These are phyloP conservation scores for Poeciliopsis infans DNA, from an alignment of 2,797 vertebrate species.

Conservation along the genomic window DNA sequence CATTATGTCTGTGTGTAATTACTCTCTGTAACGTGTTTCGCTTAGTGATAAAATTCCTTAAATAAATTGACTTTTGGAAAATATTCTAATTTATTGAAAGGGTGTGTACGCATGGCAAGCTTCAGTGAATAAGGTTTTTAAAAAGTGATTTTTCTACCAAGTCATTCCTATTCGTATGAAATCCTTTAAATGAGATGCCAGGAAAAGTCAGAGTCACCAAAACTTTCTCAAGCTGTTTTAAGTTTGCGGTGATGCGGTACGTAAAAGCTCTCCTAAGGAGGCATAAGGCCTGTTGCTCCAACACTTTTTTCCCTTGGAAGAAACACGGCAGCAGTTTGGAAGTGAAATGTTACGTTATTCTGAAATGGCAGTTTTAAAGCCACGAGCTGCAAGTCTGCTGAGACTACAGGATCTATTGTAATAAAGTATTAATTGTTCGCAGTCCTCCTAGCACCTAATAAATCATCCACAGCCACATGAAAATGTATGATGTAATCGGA, in stretches of 20 bases:
- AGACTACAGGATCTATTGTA: not conserved
- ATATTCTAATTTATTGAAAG: too few relatives aligned
- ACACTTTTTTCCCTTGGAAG: not conserved
- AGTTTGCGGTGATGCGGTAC: not conserved
- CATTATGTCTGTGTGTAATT: too few relatives aligned
- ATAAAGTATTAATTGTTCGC: not conserved
- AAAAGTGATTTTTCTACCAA: not conserved
- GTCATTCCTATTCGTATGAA: not conserved
- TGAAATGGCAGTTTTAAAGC: not conserved
- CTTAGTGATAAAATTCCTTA: too few relatives aligned
- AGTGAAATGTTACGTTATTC: not conserved
- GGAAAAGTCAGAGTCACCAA: not conserved
- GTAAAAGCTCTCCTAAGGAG: not conserved
- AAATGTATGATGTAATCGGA: not conserved
- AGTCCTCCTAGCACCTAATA: not conserved
- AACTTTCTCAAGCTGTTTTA: not conserved
- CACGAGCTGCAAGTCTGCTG: not conserved
- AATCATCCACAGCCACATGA: not conserved
- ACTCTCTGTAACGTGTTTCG: too few relatives aligned
- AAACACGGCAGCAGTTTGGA: not conserved
- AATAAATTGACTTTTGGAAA: too few relatives aligned
- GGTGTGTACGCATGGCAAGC: not conserved
- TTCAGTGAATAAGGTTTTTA: not conserved
- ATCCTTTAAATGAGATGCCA: not conserved
- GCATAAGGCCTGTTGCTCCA: not conserved